phyloP scores from a whole-genome alignment of 2,113 vertebrate genomes.

The Dicentrarchus labrax region DNA sequence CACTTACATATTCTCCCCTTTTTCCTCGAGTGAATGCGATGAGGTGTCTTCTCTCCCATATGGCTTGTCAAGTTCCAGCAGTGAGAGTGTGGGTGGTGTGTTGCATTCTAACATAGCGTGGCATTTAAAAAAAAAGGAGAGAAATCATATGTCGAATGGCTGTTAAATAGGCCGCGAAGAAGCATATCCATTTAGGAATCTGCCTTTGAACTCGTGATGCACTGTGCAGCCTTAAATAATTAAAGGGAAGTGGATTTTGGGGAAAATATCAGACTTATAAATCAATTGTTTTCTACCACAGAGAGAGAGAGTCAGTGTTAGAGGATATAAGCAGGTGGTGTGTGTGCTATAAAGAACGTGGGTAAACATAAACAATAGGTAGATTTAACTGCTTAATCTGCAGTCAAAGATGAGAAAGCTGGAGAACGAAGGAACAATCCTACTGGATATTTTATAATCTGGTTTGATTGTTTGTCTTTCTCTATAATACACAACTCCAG shows the following conservation, averaged over 20 bases:
- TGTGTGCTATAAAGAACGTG: slow-evolving; percentile 21
- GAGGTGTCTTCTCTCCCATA: slow-evolving; percentile 69
- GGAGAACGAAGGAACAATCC: slow-evolving; percentile 21
- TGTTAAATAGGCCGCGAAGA: slow-evolving; percentile 34
- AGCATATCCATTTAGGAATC: slow-evolving; percentile 24
- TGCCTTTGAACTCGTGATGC: slow-evolving; percentile 45
- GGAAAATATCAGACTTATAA: slow-evolving; percentile 11
- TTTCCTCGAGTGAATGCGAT: slow-evolving; percentile 45
- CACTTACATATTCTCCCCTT: slow-evolving; percentile 37
- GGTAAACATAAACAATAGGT: slow-evolving; percentile 37
- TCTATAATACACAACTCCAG: slow-evolving; percentile 5
- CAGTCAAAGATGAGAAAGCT: slow-evolving; percentile 16
- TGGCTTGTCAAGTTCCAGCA: slow-evolving; percentile 67
- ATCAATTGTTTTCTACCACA: slow-evolving; percentile 1
- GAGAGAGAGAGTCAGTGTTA: not conserved
- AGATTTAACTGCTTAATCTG: slow-evolving; percentile 33
- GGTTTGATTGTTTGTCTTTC: slow-evolving; percentile 52
- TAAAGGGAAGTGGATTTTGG: slow-evolving; percentile 22
- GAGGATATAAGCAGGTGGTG: slow-evolving; percentile 14
- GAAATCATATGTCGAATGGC: slow-evolving; percentile 51
- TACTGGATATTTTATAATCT: slow-evolving; percentile 58
- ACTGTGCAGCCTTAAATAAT: slow-evolving; percentile 34
- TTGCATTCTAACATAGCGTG: slow-evolving; percentile 46
- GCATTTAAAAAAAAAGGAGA: not conserved
- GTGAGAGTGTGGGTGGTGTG: slow-evolving; percentile 57